Evolutionary conservation across 30 jellyfish, hydroid and myxozoan genomes (phyloP).

Genomic region (Hydractinia echinata): DNA sequence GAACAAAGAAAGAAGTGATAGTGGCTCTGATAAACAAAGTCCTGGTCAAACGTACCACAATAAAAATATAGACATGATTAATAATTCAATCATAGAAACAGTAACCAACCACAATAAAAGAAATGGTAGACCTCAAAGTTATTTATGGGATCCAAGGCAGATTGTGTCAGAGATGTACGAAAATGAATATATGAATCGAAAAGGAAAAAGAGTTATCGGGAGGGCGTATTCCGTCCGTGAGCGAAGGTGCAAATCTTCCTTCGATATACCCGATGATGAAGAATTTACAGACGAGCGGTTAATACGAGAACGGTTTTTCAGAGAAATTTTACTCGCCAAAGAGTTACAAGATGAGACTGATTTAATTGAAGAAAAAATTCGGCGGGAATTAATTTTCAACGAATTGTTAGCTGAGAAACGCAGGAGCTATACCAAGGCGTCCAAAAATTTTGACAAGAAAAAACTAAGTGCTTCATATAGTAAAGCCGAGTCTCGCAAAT

Average conservation of each 20-base stretch:
- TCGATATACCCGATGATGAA: background rate
- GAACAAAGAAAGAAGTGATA: background rate
- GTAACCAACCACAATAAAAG: background rate
- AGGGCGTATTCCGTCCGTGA: background rate
- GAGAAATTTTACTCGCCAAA: background rate
- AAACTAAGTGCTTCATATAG: background rate
- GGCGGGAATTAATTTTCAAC: background rate
- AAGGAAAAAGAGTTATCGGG: background rate
- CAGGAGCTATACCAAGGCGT: background rate
- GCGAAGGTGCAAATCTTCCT: background rate
- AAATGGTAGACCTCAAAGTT: background rate
- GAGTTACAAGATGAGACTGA: too few relatives aligned
- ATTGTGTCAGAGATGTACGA: background rate
- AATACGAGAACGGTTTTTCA: background rate
- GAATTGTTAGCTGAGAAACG: background rate
- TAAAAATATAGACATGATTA: background rate
- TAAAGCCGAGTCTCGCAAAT: background rate
- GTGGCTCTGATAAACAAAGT: background rate
- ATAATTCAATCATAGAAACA: background rate
- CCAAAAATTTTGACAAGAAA: background rate
- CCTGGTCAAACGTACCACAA: background rate
- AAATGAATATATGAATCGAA: background rate
- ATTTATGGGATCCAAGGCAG: constrained; percentile 5
- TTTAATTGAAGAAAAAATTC: background rate
- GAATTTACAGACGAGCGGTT: background rate